phyloP scores from a whole-genome alignment of 2,888 invertebrate genomes.

The Petrolisthes manimaculis region DNA sequence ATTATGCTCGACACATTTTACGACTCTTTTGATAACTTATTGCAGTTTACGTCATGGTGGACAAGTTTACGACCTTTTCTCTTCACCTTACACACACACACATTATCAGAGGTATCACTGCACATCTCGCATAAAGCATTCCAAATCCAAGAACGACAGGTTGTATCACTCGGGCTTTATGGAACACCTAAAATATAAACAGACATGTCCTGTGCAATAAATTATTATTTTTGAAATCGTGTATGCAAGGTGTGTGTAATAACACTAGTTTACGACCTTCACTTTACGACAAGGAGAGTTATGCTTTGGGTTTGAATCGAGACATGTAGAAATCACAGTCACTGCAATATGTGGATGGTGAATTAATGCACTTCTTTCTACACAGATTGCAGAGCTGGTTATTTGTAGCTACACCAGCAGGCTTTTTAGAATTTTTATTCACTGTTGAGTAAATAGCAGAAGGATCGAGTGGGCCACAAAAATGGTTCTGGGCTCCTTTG shows the following conservation, averaged over 20 bases:
- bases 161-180: too few species aligned
- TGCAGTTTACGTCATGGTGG: too few species aligned
- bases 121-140: too few species aligned
- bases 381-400: constrained; percentile 63
- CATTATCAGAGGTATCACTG: too few species aligned
- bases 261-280: constrained; percentile 13
- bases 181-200: too few species aligned
- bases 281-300: constrained; percentile 21
- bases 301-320: constrained; percentile 64
- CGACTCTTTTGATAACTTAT: too few species aligned
- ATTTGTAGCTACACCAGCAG: constrained; percentile 20
- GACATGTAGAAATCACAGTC: constrained; percentile 66
- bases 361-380: constrained; percentile 61
- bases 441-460: constrained; percentile 65
- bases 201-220: too few species aligned
- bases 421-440: constrained; percentile 59
- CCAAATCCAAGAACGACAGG: too few species aligned
- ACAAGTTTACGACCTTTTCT: too few species aligned
- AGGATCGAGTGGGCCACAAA: constrained; percentile 64
- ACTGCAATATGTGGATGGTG: constrained; percentile 62
- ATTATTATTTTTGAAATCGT: constrained; percentile 7
- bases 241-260: constrained; percentile 11
- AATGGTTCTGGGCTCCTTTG: constrained; percentile 56
- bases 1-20: too few species aligned
- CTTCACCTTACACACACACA: too few species aligned